Percentiles rank a stretch among this genome's conserved stretches.
These are phyloP conservation scores for Sphenopsis melanotis DNA, from an alignment of 2,797 vertebrate genomes.

Conservation along the genomic window DNA sequence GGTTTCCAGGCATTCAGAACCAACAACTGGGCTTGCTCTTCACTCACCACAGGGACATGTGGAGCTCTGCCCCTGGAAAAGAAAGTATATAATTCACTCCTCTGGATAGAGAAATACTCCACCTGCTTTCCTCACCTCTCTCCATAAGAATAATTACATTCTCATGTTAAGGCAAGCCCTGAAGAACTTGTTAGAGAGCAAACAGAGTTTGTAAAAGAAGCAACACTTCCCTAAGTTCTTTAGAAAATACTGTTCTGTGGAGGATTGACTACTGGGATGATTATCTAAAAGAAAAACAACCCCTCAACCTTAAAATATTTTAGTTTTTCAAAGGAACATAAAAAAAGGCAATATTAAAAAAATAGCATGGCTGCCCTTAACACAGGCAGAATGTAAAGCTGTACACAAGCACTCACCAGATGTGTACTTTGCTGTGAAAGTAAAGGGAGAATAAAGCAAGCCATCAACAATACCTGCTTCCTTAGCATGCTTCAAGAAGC, in stretches of 20 bases:
- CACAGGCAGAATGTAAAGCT: background rate
- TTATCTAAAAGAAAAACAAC: background rate
- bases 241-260: background rate
- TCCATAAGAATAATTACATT: background rate
- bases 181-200: background rate
- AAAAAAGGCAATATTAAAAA: background rate
- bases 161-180: background rate
- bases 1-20: background rate
- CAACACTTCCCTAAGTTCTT: background rate
- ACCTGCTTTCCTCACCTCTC: background rate
- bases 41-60: background rate
- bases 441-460: background rate
- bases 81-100: background rate
- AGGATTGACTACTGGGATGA: background rate
- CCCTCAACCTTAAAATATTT: background rate
- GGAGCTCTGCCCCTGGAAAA: background rate
- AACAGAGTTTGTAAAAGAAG: background rate
- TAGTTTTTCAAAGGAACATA: background rate
- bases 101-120: background rate
- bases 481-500: background rate
- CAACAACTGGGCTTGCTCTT: background rate
- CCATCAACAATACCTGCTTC: background rate
- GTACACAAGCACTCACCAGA: background rate
- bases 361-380: background rate
- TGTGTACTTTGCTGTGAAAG: background rate